Evolutionary conservation across 2,797 vertebrate genomes (phyloP), one percentile per base, ranked within the genome.

Genomic region (Mus spretus): DNA sequence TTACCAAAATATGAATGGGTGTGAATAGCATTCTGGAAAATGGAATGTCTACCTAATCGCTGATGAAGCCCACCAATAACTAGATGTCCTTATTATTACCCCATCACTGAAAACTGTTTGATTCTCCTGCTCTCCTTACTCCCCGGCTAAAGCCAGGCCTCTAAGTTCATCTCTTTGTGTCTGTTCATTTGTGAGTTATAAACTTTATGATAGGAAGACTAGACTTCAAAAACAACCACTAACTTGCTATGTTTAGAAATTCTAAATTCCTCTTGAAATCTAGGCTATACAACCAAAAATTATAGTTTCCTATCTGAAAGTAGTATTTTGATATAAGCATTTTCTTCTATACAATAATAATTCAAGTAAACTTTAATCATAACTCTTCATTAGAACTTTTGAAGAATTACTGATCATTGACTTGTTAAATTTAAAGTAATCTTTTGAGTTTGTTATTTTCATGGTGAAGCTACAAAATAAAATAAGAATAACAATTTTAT

Each of bases 391-490:
- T 81, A 98, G 47, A 98, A 98, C 93, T 98, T 96, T 92, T 95
- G 91, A 98, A 97, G 92, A 98, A 98, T 97, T 98, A 97, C 10
- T 89, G 57, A 92, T 53, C 82, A 14, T 44, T 75, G 72, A 82
- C 97, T 98, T 98, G 95, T 65, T 97, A 97, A 97, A 97, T 96
- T 97, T 98, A 96, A 94, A 95, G 91, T 96, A 98, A 24, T 78
- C 94, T 98, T 98, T 98, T 96, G 96, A 98, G 94, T 95, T 97
- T 97, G 97, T 81, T 97, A 97, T 97, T 97, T 98, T 98, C 96
- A 96, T 97, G 96, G 98, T 96, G 94, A 97, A 98, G 97, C 96
- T 98, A 96, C 67, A 98, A 98, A 98, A 98, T 98, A 95, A 98
- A 98, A 97, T 97, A 89, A 97, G 98, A 97, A 91, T 26, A 89